phyloP scores from a whole-genome alignment of 2,797 vertebrate species.

The Coccyzus lansbergi region DNA sequence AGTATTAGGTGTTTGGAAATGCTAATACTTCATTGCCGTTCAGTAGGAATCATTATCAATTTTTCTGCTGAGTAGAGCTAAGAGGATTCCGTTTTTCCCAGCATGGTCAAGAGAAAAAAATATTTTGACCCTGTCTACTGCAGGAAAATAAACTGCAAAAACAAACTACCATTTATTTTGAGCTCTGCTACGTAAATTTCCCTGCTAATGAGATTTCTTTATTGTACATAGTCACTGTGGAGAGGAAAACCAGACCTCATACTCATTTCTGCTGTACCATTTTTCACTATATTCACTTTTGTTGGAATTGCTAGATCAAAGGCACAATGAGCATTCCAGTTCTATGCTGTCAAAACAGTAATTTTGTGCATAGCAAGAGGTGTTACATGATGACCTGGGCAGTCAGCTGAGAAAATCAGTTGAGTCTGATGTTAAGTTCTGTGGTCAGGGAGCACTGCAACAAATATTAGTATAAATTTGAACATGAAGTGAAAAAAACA shows the following conservation, averaged over 20 bases:
- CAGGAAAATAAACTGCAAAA: neutral
- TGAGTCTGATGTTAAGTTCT: neutral
- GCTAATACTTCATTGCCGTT: neutral
- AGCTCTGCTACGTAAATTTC: neutral
- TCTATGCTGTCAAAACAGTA: neutral
- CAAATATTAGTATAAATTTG: neutral
- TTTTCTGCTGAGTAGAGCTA: neutral
- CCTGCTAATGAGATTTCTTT: neutral
- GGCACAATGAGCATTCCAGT: neutral
- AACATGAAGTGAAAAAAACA: neutral
- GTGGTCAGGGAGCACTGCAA: neutral
- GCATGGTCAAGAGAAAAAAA: neutral
- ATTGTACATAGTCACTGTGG: neutral
- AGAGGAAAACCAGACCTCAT: neutral
- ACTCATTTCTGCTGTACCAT: neutral
- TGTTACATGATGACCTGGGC: neutral
- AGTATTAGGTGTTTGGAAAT: neutral
- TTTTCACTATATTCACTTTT: neutral
- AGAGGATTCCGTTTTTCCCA: neutral
- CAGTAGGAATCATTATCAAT: neutral
- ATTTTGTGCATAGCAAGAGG: neutral
- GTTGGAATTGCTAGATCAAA: neutral
- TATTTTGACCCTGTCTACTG: neutral
- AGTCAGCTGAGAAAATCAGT: neutral
- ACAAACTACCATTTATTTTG: neutral